Conservation (phyloP, 2,113 vertebrate species). For the Mirza zaza region DNA sequence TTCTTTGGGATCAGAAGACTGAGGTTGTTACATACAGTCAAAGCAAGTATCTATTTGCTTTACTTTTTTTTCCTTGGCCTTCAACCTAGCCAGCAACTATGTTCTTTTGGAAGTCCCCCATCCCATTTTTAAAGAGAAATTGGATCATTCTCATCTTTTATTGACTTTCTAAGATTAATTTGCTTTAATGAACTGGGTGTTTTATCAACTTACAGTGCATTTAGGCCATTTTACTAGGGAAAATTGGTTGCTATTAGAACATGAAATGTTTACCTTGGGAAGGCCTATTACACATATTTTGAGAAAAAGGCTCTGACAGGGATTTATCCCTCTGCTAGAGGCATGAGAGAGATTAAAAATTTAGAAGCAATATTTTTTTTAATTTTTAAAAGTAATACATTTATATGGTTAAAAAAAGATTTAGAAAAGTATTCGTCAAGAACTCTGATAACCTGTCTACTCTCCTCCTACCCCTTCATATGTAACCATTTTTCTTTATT, state of each 20-base stretch:
- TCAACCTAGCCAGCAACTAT: not conserved
- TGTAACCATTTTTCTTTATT: constrained; percentile 17
- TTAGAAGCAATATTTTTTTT: not conserved
- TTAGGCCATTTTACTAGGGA: not conserved
- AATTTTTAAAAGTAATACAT: not conserved
- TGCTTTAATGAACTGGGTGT: not conserved
- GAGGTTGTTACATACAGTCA: not conserved
- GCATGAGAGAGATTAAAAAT: not conserved
- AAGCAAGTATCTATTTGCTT: not conserved
- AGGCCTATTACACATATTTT: not conserved
- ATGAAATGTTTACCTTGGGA: not conserved
- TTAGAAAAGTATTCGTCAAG: not conserved
- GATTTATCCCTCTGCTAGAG: not conserved
- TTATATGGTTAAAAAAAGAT: not conserved
- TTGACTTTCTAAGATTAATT: constrained; percentile 2
- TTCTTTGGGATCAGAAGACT: not conserved
- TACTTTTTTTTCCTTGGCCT: not conserved
- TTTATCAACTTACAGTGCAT: not conserved
- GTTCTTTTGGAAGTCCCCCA: not conserved
- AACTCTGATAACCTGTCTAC: not conserved
- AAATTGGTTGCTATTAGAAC: not conserved
- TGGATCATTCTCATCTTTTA: not conserved
- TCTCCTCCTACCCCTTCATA: not conserved
- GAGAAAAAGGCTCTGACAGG: not conserved
- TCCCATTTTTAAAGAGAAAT: not conserved